Evolutionary conservation across 2,797 vertebrate genomes (phyloP).

Genomic region (Natrix natrix): DNA sequence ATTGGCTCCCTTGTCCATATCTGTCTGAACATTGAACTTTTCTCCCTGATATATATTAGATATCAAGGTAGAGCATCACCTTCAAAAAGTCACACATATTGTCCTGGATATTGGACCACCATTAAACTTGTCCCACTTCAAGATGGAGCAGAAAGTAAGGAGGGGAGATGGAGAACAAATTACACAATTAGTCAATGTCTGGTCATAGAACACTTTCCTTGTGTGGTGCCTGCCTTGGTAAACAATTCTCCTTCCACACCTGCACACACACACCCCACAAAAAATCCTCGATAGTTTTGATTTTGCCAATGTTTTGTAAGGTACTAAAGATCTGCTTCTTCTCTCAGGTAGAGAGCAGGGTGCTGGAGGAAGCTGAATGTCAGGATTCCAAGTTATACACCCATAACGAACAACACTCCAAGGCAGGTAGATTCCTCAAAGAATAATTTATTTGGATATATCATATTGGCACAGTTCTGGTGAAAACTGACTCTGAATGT

Average conservation of each 20-base stretch:
- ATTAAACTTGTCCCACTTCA: background rate
- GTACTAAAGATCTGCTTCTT: background rate
- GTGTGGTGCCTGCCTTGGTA: background rate
- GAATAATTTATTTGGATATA: too few relatives aligned
- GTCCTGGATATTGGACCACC: constrained; percentile 3
- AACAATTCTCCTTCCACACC: background rate
- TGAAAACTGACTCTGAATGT: too few relatives aligned
- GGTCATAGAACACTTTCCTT: background rate
- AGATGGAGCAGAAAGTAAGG: background rate
- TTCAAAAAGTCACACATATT: constrained; percentile 15
- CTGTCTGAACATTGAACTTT: constrained; percentile 12
- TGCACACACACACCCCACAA: background rate
- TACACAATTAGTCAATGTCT: background rate
- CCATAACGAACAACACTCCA: too few relatives aligned
- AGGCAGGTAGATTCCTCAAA: too few relatives aligned
- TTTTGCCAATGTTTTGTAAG: background rate
- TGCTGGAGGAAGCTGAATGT: background rate
- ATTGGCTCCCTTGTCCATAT: background rate
- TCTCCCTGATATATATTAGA: constrained; percentile 1
- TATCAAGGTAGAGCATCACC: background rate
- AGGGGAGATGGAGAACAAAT: background rate
- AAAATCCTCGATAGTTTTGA: background rate
- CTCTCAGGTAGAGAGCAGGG: background rate
- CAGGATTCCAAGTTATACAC: too few relatives aligned
- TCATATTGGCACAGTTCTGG: too few relatives aligned